Evolutionary conservation across 2,797 vertebrate genomes (phyloP), one percentile per base, ranked within the genome.

Genomic region (Esox masquinongy): DNA sequence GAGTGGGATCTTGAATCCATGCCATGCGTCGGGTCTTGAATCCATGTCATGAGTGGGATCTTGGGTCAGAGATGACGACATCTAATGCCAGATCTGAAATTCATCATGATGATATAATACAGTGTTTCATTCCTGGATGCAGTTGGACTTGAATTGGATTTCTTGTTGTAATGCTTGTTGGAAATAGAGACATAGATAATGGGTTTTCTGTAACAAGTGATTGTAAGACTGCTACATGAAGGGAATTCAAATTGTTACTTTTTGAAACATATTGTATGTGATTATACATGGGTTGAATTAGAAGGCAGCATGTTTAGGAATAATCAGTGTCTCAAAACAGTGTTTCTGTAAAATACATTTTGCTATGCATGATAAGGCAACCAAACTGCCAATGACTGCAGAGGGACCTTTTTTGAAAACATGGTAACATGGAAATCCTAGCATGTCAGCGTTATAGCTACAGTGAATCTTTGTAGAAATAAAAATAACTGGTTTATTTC

Each of bases 311-410:
- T 71, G 15, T 69, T 47, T 61, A 49, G 17, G 51, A 47, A 39
- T 16, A 8, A 4, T 47, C 43, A 47, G 36, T 71, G 63, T 50
- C n/a, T 64, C 29, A n/a, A 63, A 61, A 43, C 47, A 78, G 53
- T 74, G 67, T 74, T 78, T 68, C 70, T 74, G 29, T 63, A 66
- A 63, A 36, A 34, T 29, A 56, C 1, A 26, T 70, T 59, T 63
- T 29, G 39, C 34, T 59, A 9, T 68, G 50, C 56, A 68, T 66
- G 43, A 51, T 51, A 22, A 22, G 26, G 56, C 63, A 22, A 72
- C 34, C 26, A 31, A n/a, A 22, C 26, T 3, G 19, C 24, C 34
- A 36, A 56, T 26, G 16, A 19, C 24, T 66, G 34, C n/a, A 22
- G n/a, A 70, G 39, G 43, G 67, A 70, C 17, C 4, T 51, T 73